phyloP scores from a whole-genome alignment of 2,797 vertebrate genomes.

The Onychomys arenicola region DNA sequence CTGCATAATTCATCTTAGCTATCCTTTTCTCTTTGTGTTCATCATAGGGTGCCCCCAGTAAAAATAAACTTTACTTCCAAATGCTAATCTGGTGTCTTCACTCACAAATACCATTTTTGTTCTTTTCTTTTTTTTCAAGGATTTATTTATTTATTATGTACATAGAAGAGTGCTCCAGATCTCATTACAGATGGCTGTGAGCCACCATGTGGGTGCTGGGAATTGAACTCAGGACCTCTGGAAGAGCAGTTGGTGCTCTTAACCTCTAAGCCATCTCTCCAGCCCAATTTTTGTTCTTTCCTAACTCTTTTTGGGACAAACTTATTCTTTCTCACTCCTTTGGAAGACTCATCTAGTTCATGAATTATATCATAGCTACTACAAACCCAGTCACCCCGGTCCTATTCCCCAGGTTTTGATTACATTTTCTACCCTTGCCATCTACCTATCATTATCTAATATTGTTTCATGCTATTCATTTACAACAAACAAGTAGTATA shows the following conservation, averaged over 20 bases:
- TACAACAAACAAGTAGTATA: not conserved
- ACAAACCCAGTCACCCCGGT: not conserved
- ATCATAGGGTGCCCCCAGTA: not conserved
- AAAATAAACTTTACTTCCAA: not conserved
- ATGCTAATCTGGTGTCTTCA: not conserved
- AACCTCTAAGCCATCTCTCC: too few relatives aligned
- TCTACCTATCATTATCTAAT: not conserved
- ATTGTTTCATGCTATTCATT: slow-evolving; percentile 5
- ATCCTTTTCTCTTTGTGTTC: not conserved
- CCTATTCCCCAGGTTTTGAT: not conserved
- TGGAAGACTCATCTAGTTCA: not conserved
- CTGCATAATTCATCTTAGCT: not conserved
- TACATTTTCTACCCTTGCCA: not conserved
- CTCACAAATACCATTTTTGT: not conserved
- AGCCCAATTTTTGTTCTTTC: not conserved
- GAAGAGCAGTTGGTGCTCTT: too few relatives aligned
- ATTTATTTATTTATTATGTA: too few relatives aligned
- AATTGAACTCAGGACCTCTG: too few relatives aligned
- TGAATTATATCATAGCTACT: not conserved
- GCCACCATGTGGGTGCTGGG: too few relatives aligned
- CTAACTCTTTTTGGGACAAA: not conserved
- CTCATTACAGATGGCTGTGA: too few relatives aligned
- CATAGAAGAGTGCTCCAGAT: too few relatives aligned
- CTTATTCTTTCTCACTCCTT: not conserved
- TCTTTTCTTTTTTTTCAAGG: not conserved